phyloP scores from a whole-genome alignment of 2,113 vertebrate species.

The Paraplagusia blochii region DNA sequence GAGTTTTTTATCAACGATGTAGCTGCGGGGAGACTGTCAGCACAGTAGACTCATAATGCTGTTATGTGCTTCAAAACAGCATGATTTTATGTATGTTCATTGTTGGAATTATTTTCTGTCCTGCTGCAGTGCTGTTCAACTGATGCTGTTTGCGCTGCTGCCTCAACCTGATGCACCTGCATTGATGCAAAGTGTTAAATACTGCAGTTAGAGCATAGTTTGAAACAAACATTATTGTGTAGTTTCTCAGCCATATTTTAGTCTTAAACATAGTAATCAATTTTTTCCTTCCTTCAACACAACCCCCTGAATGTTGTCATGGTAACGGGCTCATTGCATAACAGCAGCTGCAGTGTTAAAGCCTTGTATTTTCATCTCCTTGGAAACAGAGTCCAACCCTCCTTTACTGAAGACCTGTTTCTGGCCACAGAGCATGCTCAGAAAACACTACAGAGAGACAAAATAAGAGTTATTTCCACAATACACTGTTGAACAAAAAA shows the following conservation, averaged over 20 bases:
- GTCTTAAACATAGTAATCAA: conserved; percentile 24
- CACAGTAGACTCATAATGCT: too few species aligned
- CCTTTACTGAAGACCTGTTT: background rate
- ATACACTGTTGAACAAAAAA: background rate
- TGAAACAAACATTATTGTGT: conserved; percentile 1
- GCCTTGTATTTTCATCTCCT: conserved; percentile 67
- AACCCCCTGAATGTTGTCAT: conserved; percentile 51
- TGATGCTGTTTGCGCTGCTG: too few species aligned
- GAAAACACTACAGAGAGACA: conserved; percentile 20
- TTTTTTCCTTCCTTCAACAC: conserved; percentile 17
- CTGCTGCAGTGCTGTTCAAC: too few species aligned
- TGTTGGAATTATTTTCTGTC: too few species aligned
- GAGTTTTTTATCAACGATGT: too few species aligned
- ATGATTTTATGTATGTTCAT: too few species aligned
- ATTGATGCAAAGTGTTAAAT: background rate
- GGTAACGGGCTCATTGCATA: conserved; percentile 75
- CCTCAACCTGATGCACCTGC: background rate
- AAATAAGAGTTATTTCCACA: conserved; percentile 25
- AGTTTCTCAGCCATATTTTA: conserved; percentile 1
- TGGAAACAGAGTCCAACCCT: conserved; percentile 60
- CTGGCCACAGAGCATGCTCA: conserved; percentile 47
- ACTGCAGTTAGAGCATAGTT: background rate
- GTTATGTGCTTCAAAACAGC: too few species aligned
- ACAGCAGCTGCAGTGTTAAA: conserved; percentile 62
- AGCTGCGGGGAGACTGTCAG: too few species aligned